Conservation (phyloP, 2,888 invertebrate genomes). For the Leptodirus hochenwartii region DNA sequence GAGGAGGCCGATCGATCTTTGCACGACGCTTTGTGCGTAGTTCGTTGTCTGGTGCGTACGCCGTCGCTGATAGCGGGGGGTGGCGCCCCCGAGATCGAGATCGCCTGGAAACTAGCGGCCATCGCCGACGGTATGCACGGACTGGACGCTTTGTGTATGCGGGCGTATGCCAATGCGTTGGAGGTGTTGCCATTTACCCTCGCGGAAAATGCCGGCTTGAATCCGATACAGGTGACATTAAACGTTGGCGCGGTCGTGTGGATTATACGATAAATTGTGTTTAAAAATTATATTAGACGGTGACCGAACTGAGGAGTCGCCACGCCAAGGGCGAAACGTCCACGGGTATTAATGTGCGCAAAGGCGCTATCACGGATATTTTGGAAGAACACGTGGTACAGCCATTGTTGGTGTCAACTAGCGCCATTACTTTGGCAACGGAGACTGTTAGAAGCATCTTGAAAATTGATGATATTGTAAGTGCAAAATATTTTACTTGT, state of each 20-base stretch:
- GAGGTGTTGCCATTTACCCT: slow-evolving; percentile 86
- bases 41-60: slow-evolving; percentile 91
- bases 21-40: slow-evolving; percentile 75
- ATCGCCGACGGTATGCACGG: slow-evolving; percentile 72
- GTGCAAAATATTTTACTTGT: slow-evolving; percentile 24
- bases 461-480: slow-evolving; percentile 98
- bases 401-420: slow-evolving; percentile 86
- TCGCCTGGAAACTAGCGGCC: slow-evolving; percentile 67
- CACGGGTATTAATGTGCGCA: slow-evolving; percentile 91
- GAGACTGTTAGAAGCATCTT: slow-evolving; percentile 96
- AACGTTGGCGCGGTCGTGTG: too few relatives aligned
- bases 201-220: slow-evolving; percentile 62
- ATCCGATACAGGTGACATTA: slow-evolving; percentile 23
- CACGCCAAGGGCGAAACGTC: slow-evolving; percentile 76
- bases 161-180: slow-evolving; percentile 88
- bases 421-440: slow-evolving; percentile 83
- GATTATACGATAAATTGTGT: slow-evolving; percentile 5
- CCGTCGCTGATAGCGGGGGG: slow-evolving; percentile 87
- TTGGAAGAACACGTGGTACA: slow-evolving; percentile 94
- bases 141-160: slow-evolving; percentile 87
- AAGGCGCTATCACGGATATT: slow-evolving; percentile 93
- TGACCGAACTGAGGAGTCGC: slow-evolving; percentile 87
- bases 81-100: slow-evolving; percentile 93
- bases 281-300: slow-evolving; percentile 36
- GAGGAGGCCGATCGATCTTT: slow-evolving; percentile 67